These are phyloP conservation scores for Torymus auratus DNA, from an alignment of 2,888 invertebrate genomes.

Conservation along the genomic window DNA sequence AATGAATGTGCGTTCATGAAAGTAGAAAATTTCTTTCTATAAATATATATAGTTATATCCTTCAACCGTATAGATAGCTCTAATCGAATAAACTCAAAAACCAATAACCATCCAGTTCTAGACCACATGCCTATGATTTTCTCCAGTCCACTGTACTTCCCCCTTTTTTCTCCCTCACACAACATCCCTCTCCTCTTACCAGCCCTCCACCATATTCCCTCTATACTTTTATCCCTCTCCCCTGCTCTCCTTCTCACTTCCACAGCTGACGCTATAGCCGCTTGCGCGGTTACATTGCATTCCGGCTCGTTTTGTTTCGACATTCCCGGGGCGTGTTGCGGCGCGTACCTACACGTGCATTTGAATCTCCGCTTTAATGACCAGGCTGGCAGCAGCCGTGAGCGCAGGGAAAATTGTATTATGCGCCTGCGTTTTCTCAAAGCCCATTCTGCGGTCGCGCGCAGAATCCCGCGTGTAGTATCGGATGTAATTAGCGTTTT, in stretches of 20 bases:
- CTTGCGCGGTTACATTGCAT: conserved; percentile 27
- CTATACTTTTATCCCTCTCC: background rate
- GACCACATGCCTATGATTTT: background rate
- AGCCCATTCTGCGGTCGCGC: conserved; percentile 23
- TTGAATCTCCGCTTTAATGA: conserved; percentile 44
- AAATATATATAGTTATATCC: too few species aligned
- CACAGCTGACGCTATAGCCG: too few species aligned
- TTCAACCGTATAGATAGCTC: too few species aligned
- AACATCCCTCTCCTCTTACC: background rate
- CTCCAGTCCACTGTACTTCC: background rate
- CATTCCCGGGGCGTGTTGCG: conserved; percentile 38
- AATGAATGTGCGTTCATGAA: too few species aligned
- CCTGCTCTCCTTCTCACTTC: background rate
- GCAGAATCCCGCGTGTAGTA: too few species aligned
- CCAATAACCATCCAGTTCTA: too few species aligned
- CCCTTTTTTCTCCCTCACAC: background rate
- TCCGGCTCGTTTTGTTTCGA: conserved; percentile 42
- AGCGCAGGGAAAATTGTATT: conserved; percentile 35
- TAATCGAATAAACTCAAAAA: too few species aligned
- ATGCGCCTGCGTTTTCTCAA: conserved; percentile 12
- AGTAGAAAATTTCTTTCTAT: too few species aligned
- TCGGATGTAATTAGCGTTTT: conserved; percentile 17
- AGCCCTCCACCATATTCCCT: background rate
- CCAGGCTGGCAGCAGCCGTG: background rate
- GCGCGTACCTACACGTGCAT: background rate